Conservation (phyloP, 2,113 vertebrate species). For the Eudyptes chrysolophus region DNA sequence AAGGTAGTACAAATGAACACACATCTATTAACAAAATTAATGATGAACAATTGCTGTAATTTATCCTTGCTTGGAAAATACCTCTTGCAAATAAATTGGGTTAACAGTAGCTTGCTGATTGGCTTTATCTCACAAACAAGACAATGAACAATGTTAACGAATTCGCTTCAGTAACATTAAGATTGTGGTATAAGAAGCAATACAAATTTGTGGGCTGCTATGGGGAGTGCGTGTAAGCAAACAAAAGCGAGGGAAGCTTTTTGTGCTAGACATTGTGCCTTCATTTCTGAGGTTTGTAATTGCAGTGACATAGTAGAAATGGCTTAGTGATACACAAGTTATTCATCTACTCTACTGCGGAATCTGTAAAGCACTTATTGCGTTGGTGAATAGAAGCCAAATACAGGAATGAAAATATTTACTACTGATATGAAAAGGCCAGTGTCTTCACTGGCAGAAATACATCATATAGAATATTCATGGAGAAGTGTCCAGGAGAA, state of each 20-base stretch:
- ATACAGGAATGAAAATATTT: neutral
- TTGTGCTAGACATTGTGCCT: neutral
- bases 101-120: constrained; percentile 25
- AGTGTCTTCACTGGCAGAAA: neutral
- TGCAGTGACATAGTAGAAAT: neutral
- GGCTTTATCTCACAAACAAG: constrained; percentile 11
- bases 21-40: constrained; percentile 56
- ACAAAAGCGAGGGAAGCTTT: neutral
- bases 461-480: accelerated
- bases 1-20: constrained; percentile 29
- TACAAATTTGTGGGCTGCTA: neutral
- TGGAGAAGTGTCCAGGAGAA: neutral
- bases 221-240: neutral
- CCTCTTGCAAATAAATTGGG: constrained; percentile 19
- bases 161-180: neutral
- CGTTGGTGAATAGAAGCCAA: neutral
- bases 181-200: neutral
- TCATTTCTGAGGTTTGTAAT: neutral
- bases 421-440: neutral
- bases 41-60: constrained; percentile 38
- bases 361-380: neutral
- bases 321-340: neutral
- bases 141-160: neutral
- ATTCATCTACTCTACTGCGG: neutral
- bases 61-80: constrained; percentile 44